A percentile compares a stretch with the other conserved stretches of the same genome.
These are phyloP conservation scores for Enchytraeus crypticus DNA, from an alignment of 2,888 invertebrate species.

Conservation along the genomic window DNA sequence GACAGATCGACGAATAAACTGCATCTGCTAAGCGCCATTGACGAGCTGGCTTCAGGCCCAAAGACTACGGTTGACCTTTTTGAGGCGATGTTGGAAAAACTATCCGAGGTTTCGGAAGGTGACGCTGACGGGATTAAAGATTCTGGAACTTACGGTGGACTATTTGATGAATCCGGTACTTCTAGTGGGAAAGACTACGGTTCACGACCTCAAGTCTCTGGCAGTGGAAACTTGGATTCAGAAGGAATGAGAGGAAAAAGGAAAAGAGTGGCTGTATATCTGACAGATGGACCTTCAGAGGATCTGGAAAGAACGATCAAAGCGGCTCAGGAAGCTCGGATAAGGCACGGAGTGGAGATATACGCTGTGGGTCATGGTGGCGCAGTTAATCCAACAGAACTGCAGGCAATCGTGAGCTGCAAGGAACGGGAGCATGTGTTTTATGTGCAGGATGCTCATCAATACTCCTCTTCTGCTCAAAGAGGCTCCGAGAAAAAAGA, in stretches of 20 bases:
- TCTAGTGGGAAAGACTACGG: too few relatives aligned
- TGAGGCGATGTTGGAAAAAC: conserved; percentile 13
- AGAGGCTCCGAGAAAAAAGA: too few relatives aligned
- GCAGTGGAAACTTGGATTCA: neutral
- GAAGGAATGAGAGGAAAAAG: neutral
- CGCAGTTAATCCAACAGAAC: conserved; percentile 16
- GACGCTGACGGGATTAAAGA: too few relatives aligned
- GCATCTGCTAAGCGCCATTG: neutral
- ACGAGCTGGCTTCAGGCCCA: neutral
- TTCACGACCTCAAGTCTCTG: neutral
- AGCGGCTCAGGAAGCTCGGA: conserved; percentile 18
- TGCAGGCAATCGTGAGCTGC: conserved; percentile 20
- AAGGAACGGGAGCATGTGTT: conserved; percentile 15
- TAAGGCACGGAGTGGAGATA: conserved; percentile 16
- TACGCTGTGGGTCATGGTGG: conserved; percentile 16
- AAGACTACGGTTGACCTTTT: conserved; percentile 14
- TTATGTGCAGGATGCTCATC: neutral
- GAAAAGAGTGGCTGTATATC: conserved; percentile 16
- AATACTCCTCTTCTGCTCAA: too few relatives aligned
- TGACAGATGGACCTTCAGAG: conserved; percentile 20
- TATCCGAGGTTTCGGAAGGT: neutral
- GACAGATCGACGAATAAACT: neutral
- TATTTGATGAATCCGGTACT: neutral
- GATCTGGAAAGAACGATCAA: conserved; percentile 12
- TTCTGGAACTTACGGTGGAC: too few relatives aligned